Evolutionary conservation across 2,797 vertebrate genomes (phyloP).

Genomic region (Emys orbicularis): DNA sequence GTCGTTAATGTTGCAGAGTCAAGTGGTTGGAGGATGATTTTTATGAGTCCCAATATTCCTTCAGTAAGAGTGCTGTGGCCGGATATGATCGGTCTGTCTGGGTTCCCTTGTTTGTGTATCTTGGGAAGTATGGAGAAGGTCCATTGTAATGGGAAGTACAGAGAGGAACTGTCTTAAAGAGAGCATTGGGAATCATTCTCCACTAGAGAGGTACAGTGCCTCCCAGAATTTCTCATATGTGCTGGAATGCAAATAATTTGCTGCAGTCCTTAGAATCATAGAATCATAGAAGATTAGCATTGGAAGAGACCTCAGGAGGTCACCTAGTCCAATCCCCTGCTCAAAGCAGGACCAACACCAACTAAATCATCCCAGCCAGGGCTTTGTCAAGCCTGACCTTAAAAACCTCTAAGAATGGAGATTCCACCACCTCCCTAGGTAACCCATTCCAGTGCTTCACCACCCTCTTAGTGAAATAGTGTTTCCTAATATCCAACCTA

Average conservation of each 20-base stretch:
- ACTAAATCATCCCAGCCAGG: too few relatives aligned
- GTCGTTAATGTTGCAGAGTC: not conserved
- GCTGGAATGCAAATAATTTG: not conserved
- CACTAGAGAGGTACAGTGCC: not conserved
- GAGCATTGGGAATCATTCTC: not conserved
- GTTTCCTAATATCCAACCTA: too few relatives aligned
- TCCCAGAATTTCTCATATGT: not conserved
- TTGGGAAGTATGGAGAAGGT: not conserved
- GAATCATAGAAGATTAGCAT: too few relatives aligned
- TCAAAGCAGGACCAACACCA: too few relatives aligned
- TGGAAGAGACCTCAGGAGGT: too few relatives aligned
- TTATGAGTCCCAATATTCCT: not conserved
- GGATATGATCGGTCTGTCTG: not conserved
- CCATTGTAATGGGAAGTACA: not conserved
- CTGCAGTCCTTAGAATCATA: not conserved
- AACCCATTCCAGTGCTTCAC: too few relatives aligned
- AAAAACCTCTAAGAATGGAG: too few relatives aligned
- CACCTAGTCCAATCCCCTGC: too few relatives aligned
- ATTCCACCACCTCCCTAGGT: too few relatives aligned
- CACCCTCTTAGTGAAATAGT: too few relatives aligned
- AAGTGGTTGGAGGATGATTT: not conserved
- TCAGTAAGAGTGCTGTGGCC: not conserved
- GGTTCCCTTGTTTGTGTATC: not conserved
- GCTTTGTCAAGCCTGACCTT: too few relatives aligned
- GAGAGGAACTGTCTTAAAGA: not conserved